A percentile compares a stretch with the other conserved stretches of the same genome.
Conservation (phyloP, 2,113 vertebrate species). For the Dasypus novemcinctus region DNA sequence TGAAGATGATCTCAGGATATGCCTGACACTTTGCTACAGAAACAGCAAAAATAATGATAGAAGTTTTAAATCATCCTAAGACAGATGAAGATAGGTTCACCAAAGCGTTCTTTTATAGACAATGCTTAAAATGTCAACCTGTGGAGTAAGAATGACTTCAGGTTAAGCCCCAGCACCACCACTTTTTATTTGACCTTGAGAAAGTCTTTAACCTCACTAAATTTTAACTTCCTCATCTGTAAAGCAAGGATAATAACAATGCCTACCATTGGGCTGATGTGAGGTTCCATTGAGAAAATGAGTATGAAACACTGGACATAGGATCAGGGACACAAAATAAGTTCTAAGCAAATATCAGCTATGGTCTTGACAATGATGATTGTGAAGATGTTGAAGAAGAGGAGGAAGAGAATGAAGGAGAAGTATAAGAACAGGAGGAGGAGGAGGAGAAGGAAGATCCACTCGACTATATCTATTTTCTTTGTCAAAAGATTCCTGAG, state of each 20-base stretch:
- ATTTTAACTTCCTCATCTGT: neutral
- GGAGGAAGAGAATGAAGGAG: neutral
- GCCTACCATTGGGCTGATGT: neutral
- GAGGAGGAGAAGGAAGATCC: neutral
- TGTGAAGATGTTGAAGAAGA: neutral
- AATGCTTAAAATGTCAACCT: neutral
- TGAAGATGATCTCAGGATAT: conserved; percentile 36
- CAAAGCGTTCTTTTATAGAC: neutral
- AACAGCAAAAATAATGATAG: neutral
- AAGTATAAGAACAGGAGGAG: no score
- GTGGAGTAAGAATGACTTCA: neutral
- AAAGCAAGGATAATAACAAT: neutral
- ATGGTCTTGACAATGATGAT: neutral
- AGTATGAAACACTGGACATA: neutral
- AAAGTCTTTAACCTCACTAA: neutral
- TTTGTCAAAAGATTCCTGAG: neutral
- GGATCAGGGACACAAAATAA: neutral
- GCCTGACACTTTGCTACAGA: neutral
- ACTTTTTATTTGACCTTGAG: neutral
- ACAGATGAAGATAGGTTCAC: neutral
- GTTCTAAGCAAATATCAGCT: neutral
- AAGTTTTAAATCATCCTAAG: neutral
- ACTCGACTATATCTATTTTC: neutral
- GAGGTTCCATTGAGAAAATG: neutral
- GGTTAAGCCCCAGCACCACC: neutral